Base-by-base conservation (phyloP, 2,888 invertebrate genomes). In the Endotricha flammealis region DNA sequence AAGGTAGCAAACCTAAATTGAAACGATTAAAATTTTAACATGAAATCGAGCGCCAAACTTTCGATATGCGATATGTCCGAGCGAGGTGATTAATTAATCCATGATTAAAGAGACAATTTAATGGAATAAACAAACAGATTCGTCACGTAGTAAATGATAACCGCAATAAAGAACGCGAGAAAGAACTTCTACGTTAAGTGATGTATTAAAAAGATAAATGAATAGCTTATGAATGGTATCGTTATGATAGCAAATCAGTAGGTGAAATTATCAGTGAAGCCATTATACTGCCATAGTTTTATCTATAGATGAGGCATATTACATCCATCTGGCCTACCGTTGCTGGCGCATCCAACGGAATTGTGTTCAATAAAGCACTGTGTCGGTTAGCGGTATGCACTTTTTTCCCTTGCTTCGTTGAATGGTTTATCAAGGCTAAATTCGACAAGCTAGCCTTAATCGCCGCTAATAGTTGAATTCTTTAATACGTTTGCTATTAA, bases 341-440 rank as follows among this genome's bases (percentile, higher is more conserved):
- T 69, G 70, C n/a, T n/a, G n/a, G n/a, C 63, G 57, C 52, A 48
- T 52, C 60, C 68, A 75, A 75, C 73, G 71, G 75, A 72, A 73
- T 76, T 67, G 63, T 72, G 66, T 70, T 76, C 75, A 76, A 79
- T 81, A 79, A 75, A 80, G 67, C 82, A 82, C 79, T 82, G 74
- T 83, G 83, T 78, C 83, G 78, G 60, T 53, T 85, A 83, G 83
- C 85, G 83, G 83, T 81, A 66, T 72, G 72, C 62, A 56, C 58
- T 72, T 82, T 82, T 82, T 78, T 74, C 62, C 58, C 61, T 57
- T 54, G 56, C 63, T 55, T 57, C 53, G 57, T 57, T 64, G 66
- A 59, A 69, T 64, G 64, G 65, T 58, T 55, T 50, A 53, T 42
- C 57, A 56, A 59, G 50, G 56, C 48, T 51, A 64, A 59, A 73